phyloP scores from a whole-genome alignment of 2,113 vertebrate species.

The Microtus oregoni region DNA sequence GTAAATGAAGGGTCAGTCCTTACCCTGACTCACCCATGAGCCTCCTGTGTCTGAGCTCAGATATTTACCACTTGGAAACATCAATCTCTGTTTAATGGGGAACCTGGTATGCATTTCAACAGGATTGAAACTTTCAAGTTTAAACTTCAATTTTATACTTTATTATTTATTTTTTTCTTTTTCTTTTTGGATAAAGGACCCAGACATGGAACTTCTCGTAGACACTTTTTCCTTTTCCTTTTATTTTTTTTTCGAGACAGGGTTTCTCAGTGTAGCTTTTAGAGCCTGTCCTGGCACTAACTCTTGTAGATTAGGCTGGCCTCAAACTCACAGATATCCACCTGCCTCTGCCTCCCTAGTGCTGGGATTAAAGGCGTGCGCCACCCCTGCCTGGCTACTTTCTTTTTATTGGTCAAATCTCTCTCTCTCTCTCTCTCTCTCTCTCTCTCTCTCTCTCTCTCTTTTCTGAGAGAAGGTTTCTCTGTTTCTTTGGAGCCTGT shows the following conservation, averaged over 20 bases:
- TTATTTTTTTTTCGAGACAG: not conserved
- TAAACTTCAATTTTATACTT: not conserved
- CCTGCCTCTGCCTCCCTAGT: too few relatives aligned
- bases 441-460: too few relatives aligned
- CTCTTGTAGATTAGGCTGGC: too few relatives aligned
- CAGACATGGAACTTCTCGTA: not conserved
- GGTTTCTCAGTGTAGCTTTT: too few relatives aligned
- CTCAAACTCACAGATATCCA: too few relatives aligned
- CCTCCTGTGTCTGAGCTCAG: not conserved
- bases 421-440: too few relatives aligned
- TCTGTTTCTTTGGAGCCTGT: too few relatives aligned
- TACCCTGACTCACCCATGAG: not conserved
- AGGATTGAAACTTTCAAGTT: not conserved
- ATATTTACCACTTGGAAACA: not conserved
- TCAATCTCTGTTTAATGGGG: not conserved
- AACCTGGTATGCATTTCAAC: not conserved
- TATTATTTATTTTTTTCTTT: rapidly evolving
- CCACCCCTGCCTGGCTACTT: too few relatives aligned
- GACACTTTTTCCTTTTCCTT: not conserved
- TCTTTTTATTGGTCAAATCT: too few relatives aligned
- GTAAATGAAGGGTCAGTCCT: not conserved
- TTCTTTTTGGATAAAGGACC: not conserved
- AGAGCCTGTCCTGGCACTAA: too few relatives aligned
- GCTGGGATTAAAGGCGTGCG: too few relatives aligned
- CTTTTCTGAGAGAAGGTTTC: too few relatives aligned